Percentiles rank a stretch among this genome's conserved stretches.
Evolutionary conservation across 2,113 vertebrate genomes (phyloP).

Genomic region (Phrynosoma blainvillii): DNA sequence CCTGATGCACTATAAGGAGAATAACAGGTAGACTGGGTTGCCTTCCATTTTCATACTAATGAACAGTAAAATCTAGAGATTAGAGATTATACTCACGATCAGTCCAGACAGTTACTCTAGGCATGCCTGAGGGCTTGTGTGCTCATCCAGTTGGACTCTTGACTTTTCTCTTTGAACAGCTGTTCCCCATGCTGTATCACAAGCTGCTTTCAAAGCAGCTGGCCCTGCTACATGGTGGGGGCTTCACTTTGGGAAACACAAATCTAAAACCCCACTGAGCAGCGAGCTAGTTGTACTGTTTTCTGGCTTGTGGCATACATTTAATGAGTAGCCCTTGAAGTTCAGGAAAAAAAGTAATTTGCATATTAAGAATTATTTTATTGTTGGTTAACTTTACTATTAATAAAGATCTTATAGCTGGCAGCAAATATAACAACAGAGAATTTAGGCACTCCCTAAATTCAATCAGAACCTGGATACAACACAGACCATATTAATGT

Average conservation of each 20-base stretch:
- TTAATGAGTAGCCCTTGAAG: slow-evolving; percentile 31
- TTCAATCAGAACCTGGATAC: slow-evolving; percentile 80
- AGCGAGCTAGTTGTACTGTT: slow-evolving; percentile 5
- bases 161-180: neutral
- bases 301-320: slow-evolving; percentile 15
- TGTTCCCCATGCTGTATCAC: slow-evolving; percentile 4
- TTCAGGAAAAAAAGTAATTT: slow-evolving; percentile 44
- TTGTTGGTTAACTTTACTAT: slow-evolving; percentile 67
- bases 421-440: slow-evolving; percentile 65
- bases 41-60: slow-evolving; percentile 4
- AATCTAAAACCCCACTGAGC: neutral
- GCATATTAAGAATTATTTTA: slow-evolving; percentile 68
- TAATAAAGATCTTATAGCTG: slow-evolving; percentile 71
- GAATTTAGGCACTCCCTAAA: slow-evolving; percentile 77
- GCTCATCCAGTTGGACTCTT: neutral
- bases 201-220: slow-evolving; percentile 23
- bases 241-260: neutral
- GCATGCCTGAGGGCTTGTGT: neutral
- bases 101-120: neutral
- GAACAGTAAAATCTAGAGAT: slow-evolving; percentile 22
- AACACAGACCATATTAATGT: slow-evolving; percentile 79
- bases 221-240: neutral
- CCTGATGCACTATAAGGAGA: neutral
- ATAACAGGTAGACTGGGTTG: neutral
- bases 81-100: neutral